Percentiles rank a stretch among this genome's conserved stretches.
phyloP scores from a whole-genome alignment of 2,888 invertebrate species.

The Phyto melanocephala region DNA sequence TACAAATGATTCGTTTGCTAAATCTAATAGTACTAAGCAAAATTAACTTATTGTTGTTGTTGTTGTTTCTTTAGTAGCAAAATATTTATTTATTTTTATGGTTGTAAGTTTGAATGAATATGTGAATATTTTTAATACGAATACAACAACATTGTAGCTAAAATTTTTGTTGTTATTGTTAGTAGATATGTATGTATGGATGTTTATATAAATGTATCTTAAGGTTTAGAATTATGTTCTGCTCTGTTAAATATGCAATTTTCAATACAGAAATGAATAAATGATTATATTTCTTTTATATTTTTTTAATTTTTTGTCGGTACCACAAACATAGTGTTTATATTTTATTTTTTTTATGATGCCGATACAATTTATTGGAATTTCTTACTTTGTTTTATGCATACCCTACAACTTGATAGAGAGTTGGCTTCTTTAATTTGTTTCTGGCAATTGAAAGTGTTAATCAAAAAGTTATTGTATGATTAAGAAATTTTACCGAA shows the following conservation, averaged over 20 bases:
- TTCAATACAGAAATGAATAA: constrained; percentile 46
- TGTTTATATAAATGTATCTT: constrained; percentile 33
- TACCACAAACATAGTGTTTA: no score
- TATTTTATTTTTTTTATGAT: no score
- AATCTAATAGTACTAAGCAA: constrained; percentile 9
- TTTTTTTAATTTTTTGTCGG: no score
- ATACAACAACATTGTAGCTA: constrained; percentile 4
- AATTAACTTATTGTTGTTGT: constrained; percentile 33
- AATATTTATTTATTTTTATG: background rate
- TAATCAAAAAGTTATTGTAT: no score
- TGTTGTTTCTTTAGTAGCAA: constrained; percentile 18
- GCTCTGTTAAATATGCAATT: constrained; percentile 64
- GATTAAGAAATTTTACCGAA: no score
- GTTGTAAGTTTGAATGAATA: no score
- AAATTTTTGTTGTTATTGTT: constrained; percentile 1
- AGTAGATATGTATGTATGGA: no score
- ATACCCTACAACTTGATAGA: no score
- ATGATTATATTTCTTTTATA: background rate
- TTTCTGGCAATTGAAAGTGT: no score
- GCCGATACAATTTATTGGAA: no score
- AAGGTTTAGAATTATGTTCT: constrained; percentile 61
- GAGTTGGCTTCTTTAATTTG: no score
- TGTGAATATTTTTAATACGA: background rate
- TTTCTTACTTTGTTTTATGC: no score
- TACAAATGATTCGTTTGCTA: constrained; percentile 20